These are phyloP conservation scores for Oreochromis mossambicus DNA, from an alignment of 2,797 vertebrate species.

Conservation along the genomic window DNA sequence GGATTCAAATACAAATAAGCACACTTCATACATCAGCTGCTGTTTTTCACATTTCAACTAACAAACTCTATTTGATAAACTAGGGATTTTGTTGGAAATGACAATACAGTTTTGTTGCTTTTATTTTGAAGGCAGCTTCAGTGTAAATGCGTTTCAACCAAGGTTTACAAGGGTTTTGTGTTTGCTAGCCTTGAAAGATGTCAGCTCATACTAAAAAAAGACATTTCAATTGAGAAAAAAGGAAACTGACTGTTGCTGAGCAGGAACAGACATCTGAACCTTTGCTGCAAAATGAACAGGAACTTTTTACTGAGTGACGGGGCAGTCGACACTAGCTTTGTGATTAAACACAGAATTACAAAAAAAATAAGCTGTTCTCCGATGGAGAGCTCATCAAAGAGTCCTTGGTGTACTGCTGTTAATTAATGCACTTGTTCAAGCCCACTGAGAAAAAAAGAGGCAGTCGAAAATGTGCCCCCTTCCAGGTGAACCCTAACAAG, in stretches of 20 bases:
- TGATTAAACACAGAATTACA: not conserved
- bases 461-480: not conserved
- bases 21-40: fast-evolving
- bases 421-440: not conserved
- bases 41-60: not conserved
- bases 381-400: not conserved
- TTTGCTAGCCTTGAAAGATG: not conserved
- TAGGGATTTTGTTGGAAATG: not conserved
- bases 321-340: not conserved
- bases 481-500: not conserved
- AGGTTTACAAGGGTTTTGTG: not conserved
- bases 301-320: not conserved
- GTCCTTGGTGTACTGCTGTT: fast-evolving
- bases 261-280: not conserved
- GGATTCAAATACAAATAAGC: not conserved
- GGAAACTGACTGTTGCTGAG: not conserved
- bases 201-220: not conserved
- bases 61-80: not conserved
- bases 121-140: not conserved
- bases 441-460: not conserved
- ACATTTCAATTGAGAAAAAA: not conserved
- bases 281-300: not conserved
- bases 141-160: not conserved
- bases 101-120: not conserved
- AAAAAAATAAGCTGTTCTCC: not conserved